Evolutionary conservation across 2,888 invertebrate genomes (phyloP).

Genomic region (Tenthredo scrophulariae): DNA sequence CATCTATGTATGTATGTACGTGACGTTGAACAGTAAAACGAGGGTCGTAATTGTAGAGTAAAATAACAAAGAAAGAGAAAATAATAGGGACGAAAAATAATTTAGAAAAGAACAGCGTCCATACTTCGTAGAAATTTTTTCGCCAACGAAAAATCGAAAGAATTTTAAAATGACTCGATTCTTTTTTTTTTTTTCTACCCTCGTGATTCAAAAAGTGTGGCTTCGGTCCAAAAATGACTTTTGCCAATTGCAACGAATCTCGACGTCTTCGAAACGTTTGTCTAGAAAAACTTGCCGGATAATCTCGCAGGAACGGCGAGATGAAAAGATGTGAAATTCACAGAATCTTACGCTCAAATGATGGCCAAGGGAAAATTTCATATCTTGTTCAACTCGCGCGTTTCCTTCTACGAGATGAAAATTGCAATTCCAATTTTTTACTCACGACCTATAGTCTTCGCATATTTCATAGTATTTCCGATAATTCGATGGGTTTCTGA

Average conservation of each 20-base stretch:
- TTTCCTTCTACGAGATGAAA: background rate
- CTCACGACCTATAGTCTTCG: background rate
- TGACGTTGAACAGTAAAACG: background rate
- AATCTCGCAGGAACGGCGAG: too few species aligned
- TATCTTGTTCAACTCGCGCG: background rate
- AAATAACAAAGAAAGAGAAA: conserved; percentile 5
- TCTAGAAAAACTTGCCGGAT: too few species aligned
- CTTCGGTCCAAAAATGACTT: background rate
- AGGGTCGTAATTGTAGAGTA: background rate
- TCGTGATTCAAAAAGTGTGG: background rate
- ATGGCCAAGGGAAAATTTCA: background rate
- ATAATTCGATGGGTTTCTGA: background rate
- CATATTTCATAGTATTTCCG: background rate
- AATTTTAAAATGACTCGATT: background rate
- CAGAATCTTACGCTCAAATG: too few species aligned
- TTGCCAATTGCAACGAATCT: background rate
- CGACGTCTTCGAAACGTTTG: too few species aligned
- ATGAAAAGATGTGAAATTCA: too few species aligned
- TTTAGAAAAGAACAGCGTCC: background rate
- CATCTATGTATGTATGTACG: background rate
- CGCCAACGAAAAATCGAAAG: background rate
- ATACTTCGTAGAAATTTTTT: background rate
- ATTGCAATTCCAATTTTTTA: background rate
- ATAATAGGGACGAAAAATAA: background rate
- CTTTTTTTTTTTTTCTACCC: background rate